Conservation (phyloP, 2,888 invertebrate species). For the Heliconius ismenius region DNA sequence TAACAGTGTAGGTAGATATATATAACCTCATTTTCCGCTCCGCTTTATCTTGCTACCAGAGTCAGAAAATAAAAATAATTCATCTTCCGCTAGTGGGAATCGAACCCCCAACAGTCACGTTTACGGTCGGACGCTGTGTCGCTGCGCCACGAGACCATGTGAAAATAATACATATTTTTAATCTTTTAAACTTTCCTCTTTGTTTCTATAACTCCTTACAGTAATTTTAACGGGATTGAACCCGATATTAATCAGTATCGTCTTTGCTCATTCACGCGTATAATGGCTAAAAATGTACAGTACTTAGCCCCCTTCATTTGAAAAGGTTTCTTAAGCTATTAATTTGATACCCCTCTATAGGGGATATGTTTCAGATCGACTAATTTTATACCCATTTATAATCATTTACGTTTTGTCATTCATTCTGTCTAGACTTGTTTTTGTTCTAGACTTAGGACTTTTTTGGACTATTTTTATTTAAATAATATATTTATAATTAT, state of each 20-base stretch:
- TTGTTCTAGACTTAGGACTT: background rate
- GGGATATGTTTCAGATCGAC: background rate
- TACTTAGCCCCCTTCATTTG: conserved; percentile 20
- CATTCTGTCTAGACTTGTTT: background rate
- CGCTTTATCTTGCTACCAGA: no score
- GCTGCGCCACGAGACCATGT: no score
- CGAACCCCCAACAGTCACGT: no score
- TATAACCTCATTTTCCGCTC: no score
- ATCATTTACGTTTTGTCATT: background rate
- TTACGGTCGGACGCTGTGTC: no score
- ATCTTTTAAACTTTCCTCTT: background rate
- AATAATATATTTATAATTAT: background rate
- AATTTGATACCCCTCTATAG: conserved; percentile 13
- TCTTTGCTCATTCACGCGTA: background rate
- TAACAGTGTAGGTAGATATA: no score
- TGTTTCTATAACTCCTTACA: background rate
- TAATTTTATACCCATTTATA: background rate
- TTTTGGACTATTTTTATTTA: no score
- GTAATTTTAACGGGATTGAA: background rate
- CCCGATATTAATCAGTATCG: background rate
- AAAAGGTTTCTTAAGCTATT: conserved; percentile 25
- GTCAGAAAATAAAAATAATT: no score
- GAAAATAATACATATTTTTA: background rate
- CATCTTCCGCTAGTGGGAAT: no score
- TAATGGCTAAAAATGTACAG: background rate